phyloP scores from a whole-genome alignment of 2,113 vertebrate genomes.

The Suricata suricatta region DNA sequence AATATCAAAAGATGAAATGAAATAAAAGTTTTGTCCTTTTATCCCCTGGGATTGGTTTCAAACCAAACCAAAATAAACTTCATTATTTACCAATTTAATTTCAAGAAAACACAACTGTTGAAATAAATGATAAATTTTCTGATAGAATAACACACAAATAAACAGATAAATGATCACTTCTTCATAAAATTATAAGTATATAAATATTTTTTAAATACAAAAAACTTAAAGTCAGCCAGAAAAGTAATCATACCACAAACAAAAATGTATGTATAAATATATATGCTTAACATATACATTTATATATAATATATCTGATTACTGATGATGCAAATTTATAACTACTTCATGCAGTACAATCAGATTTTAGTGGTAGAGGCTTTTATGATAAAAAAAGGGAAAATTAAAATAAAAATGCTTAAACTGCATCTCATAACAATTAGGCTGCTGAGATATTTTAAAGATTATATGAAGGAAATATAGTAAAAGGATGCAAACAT shows the following conservation, averaged over 20 bases:
- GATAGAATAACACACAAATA: conserved; percentile 7
- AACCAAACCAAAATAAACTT: conserved; percentile 37
- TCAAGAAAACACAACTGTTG: conserved; percentile 19
- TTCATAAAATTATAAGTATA: conserved; percentile 36
- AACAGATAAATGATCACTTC: conserved; percentile 24
- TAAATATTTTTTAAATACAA: conserved; percentile 50
- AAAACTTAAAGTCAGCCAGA: conserved; percentile 47
- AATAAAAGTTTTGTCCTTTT: conserved; percentile 6
- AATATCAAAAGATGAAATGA: not conserved
- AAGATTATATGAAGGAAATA: conserved; percentile 61
- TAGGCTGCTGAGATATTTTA: conserved; percentile 24
- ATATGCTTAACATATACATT: not conserved
- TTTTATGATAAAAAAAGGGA: conserved; percentile 51
- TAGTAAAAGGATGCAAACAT: conserved; percentile 66
- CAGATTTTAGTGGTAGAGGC: conserved; percentile 59
- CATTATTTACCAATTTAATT: conserved; percentile 43
- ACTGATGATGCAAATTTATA: conserved; percentile 63
- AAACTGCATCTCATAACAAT: conserved; percentile 54
- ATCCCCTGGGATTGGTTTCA: not conserved
- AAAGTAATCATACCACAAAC: conserved; percentile 52
- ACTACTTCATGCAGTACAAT: conserved; percentile 72
- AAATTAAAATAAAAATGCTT: conserved; percentile 56
- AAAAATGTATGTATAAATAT: not conserved
- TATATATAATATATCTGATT: conserved; percentile 51
- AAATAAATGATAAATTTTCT: conserved; percentile 40